Conservation (phyloP, 2,113 vertebrate species). For the Rhinolophus sinicus region DNA sequence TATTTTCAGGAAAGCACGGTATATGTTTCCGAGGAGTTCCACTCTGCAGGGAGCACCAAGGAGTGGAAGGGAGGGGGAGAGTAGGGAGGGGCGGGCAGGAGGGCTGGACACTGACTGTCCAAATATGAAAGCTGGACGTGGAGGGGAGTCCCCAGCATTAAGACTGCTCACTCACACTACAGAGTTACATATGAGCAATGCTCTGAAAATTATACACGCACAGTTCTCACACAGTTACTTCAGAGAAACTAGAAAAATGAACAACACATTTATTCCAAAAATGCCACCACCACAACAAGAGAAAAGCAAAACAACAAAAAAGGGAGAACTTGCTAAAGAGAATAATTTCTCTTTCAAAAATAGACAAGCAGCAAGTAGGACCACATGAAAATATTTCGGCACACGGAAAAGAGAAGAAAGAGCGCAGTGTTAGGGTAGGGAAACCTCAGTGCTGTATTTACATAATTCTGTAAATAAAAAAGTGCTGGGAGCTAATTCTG, state of each 20-base stretch:
- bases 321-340: not conserved
- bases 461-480: not conserved
- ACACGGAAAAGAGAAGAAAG: not conserved
- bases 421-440: not conserved
- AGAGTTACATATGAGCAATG: not conserved
- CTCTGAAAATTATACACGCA: not conserved
- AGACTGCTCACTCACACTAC: not conserved
- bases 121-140: not conserved
- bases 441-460: not conserved
- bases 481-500: not conserved
- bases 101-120: not conserved
- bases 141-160: not conserved
- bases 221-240: not conserved
- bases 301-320: not conserved
- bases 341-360: constrained; percentile 30
- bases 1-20: too few species aligned
- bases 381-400: not conserved
- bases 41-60: accelerated
- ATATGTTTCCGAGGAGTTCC: not conserved
- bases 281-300: not conserved
- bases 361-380: not conserved
- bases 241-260: not conserved
- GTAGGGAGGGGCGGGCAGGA: accelerated
- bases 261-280: not conserved
- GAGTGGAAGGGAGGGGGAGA: not conserved